Evolutionary conservation across 1,140 invertebrate species (phyloP).

Genomic region (Cataglyphis hispanica): DNA sequence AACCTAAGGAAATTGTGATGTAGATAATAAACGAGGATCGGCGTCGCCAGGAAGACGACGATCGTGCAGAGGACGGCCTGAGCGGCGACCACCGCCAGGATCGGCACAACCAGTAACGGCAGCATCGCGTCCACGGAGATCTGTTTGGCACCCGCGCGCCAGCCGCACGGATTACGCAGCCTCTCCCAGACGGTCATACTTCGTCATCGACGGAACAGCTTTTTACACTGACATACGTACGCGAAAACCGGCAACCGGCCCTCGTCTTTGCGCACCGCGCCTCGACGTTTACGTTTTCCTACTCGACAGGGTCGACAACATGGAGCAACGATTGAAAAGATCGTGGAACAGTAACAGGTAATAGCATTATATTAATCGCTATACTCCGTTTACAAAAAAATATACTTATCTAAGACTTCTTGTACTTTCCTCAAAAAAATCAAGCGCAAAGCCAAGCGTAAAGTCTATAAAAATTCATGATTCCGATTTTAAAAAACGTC

Average conservation of each 20-base stretch:
- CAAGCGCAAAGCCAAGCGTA: too few relatives aligned
- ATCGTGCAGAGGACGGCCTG: slow-evolving; percentile 88
- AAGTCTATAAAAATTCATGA: too few relatives aligned
- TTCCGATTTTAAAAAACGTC: too few relatives aligned
- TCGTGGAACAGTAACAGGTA: background rate
- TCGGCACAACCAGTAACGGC: slow-evolving; percentile 89
- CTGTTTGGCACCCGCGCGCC: slow-evolving; percentile 85
- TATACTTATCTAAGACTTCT: too few relatives aligned
- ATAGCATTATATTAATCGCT: slow-evolving; percentile 24
- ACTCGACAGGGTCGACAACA: background rate
- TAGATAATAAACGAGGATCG: slow-evolving; percentile 88
- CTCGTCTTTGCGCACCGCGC: too few relatives aligned
- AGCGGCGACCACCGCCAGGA: slow-evolving; percentile 88
- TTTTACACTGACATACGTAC: slow-evolving; percentile 48
- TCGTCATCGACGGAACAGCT: background rate
- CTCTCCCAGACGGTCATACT: slow-evolving; percentile 84
- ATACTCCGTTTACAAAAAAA: background rate
- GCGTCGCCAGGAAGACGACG: slow-evolving; percentile 88
- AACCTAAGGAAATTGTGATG: slow-evolving; percentile 88
- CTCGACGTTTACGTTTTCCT: background rate
- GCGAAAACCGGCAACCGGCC: background rate
- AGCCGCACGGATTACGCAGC: slow-evolving; percentile 84
- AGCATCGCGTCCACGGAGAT: slow-evolving; percentile 88
- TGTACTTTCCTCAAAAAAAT: background rate
- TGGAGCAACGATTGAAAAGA: background rate